A percentile compares a stretch with the other conserved stretches of the same genome.
Conservation (phyloP, 35 echinoderm and acorn worm genomes). For the Apostichopus parvimensis region DNA sequence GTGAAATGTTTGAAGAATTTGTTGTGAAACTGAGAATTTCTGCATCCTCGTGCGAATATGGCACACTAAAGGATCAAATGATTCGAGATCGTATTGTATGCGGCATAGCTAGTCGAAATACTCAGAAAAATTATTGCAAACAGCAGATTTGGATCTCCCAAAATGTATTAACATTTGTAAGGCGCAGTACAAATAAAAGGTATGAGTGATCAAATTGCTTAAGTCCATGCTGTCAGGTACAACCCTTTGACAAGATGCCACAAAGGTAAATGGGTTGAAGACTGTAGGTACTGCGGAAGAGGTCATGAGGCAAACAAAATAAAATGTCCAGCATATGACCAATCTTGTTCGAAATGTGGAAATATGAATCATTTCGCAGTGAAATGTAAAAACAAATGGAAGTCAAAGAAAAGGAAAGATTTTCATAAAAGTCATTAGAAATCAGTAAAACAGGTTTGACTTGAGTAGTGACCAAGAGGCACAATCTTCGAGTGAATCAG, state of each 20-base stretch:
- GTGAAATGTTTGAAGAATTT: slow-evolving; percentile 44
- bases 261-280: background rate
- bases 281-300: too few species aligned
- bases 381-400: background rate
- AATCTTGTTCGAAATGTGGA: too few species aligned
- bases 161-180: slow-evolving; percentile 13
- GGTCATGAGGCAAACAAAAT: too few species aligned
- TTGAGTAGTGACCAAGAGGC: too few species aligned
- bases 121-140: slow-evolving; percentile 39
- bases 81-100: slow-evolving; percentile 42
- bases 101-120: background rate
- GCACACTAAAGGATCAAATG: slow-evolving; percentile 14
- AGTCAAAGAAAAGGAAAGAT: background rate
- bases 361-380: too few species aligned
- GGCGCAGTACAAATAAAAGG: slow-evolving; percentile 3
- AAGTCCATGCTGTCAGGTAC: too few species aligned
- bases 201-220: too few species aligned
- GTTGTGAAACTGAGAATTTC: slow-evolving; percentile 2
- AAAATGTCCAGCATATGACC: too few species aligned
- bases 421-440: background rate
- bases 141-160: slow-evolving; percentile 4
- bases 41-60: slow-evolving; percentile 37
- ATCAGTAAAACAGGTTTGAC: background rate
- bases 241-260: too few species aligned
- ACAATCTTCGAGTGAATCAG: too few species aligned